These are phyloP conservation scores for Aphrophora alni DNA, from an alignment of 2,888 invertebrate species.

Conservation along the genomic window DNA sequence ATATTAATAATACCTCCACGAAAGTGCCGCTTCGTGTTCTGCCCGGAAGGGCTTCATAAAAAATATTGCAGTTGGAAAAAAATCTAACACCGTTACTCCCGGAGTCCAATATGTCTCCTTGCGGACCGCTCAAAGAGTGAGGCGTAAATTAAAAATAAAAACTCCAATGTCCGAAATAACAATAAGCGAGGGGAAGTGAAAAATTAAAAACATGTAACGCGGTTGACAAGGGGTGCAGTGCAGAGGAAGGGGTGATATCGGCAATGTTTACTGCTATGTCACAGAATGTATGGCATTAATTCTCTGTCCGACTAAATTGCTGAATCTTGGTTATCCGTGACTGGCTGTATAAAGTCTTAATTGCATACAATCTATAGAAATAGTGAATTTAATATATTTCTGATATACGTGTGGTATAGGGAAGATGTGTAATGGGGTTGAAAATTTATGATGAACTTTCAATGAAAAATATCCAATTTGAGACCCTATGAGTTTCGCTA, in stretches of 20 bases:
- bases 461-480: too few relatives aligned
- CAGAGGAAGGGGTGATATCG: background rate
- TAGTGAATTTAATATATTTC: too few relatives aligned
- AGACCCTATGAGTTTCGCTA: too few relatives aligned
- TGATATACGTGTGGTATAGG: too few relatives aligned
- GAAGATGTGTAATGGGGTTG: too few relatives aligned
- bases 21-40: background rate
- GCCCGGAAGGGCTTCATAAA: background rate
- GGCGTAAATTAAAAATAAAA: conserved; percentile 41
- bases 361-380: too few relatives aligned
- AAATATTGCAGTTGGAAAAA: background rate
- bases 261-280: background rate
- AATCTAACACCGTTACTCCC: background rate
- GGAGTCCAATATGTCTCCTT: conserved; percentile 35
- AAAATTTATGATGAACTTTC: too few relatives aligned
- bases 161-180: conserved; percentile 38
- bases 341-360: too few relatives aligned
- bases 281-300: background rate
- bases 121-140: conserved; percentile 39
- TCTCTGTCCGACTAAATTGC: background rate
- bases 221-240: conserved; percentile 3
- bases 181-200: conserved; percentile 38
- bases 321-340: background rate
- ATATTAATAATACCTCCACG: background rate
- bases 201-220: conserved; percentile 37